A percentile compares a stretch with the other conserved stretches of the same genome.
phyloP scores from a whole-genome alignment of 2,113 vertebrate genomes.

The Vulpes ferrilata region DNA sequence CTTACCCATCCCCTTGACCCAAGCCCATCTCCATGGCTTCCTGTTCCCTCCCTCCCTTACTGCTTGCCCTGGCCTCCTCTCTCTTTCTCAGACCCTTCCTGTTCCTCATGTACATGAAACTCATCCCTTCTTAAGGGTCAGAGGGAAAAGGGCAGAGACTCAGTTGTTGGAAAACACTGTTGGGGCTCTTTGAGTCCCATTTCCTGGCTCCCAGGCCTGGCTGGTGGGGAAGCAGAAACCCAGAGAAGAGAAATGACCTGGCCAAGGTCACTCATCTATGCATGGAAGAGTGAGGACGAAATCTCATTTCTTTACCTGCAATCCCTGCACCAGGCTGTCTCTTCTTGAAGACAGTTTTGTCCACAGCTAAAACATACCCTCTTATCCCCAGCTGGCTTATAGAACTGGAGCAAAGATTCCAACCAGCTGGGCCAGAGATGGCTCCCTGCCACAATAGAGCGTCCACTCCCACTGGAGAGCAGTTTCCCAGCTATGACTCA shows the following conservation, averaged over 20 bases:
- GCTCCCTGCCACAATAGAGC: background rate
- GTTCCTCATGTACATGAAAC: background rate
- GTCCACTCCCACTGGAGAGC: too few relatives aligned
- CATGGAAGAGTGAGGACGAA: background rate
- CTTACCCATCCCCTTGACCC: background rate
- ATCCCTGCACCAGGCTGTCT: rapidly evolving
- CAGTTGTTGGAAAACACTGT: background rate
- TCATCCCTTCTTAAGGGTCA: background rate
- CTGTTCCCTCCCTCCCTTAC: rapidly evolving
- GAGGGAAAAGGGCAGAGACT: background rate
- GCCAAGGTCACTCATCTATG: background rate
- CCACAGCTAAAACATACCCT: background rate
- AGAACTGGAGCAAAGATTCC: background rate
- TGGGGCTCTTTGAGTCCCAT: background rate
- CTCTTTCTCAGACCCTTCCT: background rate
- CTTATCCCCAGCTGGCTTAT: background rate
- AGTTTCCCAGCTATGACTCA: too few relatives aligned
- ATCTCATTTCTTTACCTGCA: background rate
- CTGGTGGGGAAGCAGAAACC: background rate
- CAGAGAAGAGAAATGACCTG: background rate
- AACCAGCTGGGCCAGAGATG: background rate
- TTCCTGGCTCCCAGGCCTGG: background rate
- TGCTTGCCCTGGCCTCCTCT: too few relatives aligned
- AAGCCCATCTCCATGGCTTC: background rate
- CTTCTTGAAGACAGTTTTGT: background rate